phyloP scores from a whole-genome alignment of 2,888 invertebrate species.

The Trypoxylon attenuatum region DNA sequence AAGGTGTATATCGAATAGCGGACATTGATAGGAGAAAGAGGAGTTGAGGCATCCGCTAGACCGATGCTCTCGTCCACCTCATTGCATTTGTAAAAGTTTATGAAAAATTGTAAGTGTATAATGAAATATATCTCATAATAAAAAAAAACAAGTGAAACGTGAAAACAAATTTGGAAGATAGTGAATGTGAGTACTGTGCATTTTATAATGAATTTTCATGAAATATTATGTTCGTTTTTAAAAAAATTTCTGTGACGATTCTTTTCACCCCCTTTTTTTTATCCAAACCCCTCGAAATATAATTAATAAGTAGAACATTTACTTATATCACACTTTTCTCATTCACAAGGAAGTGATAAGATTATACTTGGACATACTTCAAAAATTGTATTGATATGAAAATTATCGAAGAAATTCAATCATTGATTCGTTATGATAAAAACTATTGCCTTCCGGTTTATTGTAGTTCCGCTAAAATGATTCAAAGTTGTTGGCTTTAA shows the following conservation, averaged over 20 bases:
- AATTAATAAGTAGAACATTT: too few relatives aligned
- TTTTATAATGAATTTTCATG: not conserved
- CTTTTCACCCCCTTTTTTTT: too few relatives aligned
- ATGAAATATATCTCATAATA: slow-evolving; percentile 55
- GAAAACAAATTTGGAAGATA: not conserved
- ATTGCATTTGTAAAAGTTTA: slow-evolving; percentile 65
- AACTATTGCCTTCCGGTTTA: too few relatives aligned
- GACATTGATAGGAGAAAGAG: slow-evolving; percentile 25
- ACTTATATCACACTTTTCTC: not conserved
- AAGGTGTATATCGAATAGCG: slow-evolving; percentile 35
- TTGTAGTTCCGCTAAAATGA: too few relatives aligned
- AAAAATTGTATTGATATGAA: too few relatives aligned
- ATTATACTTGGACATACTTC: too few relatives aligned
- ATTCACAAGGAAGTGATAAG: too few relatives aligned
- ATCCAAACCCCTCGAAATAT: too few relatives aligned
- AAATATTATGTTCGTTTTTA: not conserved
- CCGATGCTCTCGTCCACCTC: slow-evolving; percentile 34
- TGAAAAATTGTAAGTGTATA: slow-evolving; percentile 57
- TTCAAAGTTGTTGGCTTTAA: too few relatives aligned
- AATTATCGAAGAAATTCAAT: too few relatives aligned
- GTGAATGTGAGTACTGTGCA: not conserved
- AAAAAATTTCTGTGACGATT: too few relatives aligned
- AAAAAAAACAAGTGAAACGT: slow-evolving; percentile 42
- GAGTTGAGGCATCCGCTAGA: slow-evolving; percentile 28
- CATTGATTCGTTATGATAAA: too few relatives aligned